Conservation (phyloP, 2,797 vertebrate species). For the Lepilemur septentrionalis region DNA sequence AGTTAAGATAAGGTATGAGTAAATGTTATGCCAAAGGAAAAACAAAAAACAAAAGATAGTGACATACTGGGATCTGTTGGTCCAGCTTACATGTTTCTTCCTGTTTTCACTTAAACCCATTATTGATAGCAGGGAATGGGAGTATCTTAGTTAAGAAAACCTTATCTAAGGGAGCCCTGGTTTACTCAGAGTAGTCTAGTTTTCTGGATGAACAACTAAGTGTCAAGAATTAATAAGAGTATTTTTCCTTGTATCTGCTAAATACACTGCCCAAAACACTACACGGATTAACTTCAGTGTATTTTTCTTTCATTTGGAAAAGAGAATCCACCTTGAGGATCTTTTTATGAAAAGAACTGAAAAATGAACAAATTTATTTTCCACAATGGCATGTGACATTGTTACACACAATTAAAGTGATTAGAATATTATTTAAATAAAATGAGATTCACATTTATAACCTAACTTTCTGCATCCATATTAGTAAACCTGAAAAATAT, state of each 20-base stretch:
- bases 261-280: neutral
- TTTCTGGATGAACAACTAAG: neutral
- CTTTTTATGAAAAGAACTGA: neutral
- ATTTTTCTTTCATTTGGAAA: slow-evolving; percentile 13
- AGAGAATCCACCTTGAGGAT: neutral
- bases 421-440: neutral
- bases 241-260: neutral
- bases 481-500: neutral
- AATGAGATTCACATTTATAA: neutral
- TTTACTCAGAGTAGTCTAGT: neutral
- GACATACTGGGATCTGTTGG: neutral
- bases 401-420: neutral
- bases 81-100: neutral
- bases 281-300: neutral
- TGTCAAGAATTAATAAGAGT: neutral
- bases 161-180: neutral
- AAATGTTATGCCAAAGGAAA: neutral
- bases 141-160: neutral
- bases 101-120: neutral
- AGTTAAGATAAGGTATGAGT: neutral
- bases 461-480: neutral
- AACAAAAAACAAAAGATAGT: neutral
- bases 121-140: neutral
- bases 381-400: neutral
- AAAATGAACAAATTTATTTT: neutral